Evolutionary conservation across 2,888 invertebrate genomes (phyloP).

Genomic region (Nephrotoma guestfalica): DNA sequence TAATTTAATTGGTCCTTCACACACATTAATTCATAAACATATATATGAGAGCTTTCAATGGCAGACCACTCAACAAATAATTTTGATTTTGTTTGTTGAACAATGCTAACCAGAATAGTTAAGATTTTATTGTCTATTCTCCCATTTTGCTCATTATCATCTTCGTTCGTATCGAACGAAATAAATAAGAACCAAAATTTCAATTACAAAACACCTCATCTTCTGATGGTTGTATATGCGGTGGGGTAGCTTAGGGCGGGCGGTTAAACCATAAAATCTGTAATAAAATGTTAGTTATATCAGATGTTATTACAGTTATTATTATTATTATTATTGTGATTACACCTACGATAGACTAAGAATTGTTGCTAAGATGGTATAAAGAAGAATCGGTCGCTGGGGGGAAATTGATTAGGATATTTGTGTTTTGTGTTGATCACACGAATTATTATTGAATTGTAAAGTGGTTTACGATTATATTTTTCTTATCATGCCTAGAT

Average conservation of each 20-base stretch:
- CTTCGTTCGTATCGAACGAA: not conserved
- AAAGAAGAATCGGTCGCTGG: not conserved
- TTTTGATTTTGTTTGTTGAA: not conserved
- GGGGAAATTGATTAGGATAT: not conserved
- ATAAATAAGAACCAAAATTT: not conserved
- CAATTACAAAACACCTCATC: not conserved
- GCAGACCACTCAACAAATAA: not conserved
- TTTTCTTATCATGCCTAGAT: not conserved
- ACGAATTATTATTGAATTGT: not conserved
- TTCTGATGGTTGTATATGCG: not conserved
- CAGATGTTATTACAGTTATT: not conserved
- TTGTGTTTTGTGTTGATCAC: not conserved
- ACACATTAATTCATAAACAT: not conserved
- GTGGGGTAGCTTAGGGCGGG: not conserved
- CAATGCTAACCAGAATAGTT: not conserved
- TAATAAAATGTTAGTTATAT: not conserved
- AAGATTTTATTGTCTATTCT: not conserved
- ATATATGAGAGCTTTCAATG: not conserved
- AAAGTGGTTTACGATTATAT: not conserved
- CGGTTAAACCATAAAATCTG: not conserved
- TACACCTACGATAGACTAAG: not conserved
- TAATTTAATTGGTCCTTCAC: not conserved
- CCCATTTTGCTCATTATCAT: not conserved
- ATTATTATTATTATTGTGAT: not conserved
- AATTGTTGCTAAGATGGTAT: not conserved